phyloP scores from a whole-genome alignment of 2,113 vertebrate genomes.

The Tricholaema leucomelas region DNA sequence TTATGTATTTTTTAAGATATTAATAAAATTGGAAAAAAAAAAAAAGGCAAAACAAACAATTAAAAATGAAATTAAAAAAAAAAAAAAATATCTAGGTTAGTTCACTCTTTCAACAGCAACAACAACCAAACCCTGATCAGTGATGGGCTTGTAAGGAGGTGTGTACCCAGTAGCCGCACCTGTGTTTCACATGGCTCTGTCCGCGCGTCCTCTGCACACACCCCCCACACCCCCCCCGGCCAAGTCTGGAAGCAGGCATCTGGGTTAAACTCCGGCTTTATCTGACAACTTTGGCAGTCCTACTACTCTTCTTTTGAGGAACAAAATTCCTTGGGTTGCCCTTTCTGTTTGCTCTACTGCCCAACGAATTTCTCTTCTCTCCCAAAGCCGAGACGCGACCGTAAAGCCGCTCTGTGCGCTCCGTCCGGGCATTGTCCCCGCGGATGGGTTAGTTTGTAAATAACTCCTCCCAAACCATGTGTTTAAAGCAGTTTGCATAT shows the following conservation, averaged over 20 bases:
- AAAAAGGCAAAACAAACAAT: too few species aligned
- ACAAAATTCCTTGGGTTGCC: constrained; percentile 71
- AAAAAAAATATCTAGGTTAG: constrained; percentile 80
- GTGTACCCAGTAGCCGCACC: constrained; percentile 27
- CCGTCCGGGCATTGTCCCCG: constrained; percentile 81
- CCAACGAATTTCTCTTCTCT: constrained; percentile 71
- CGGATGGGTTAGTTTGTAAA: constrained; percentile 85
- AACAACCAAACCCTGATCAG: constrained; percentile 29
- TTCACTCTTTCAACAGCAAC: constrained; percentile 78
- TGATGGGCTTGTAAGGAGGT: constrained; percentile 68
- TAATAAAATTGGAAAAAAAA: constrained; percentile 84
- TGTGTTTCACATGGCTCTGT: constrained; percentile 26
- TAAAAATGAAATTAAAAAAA: too few species aligned
- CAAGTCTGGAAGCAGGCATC: constrained; percentile 62
- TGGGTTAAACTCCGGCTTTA: constrained; percentile 50
- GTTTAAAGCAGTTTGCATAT: constrained; percentile 93
- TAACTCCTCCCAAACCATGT: constrained; percentile 87
- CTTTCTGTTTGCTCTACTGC: constrained; percentile 76
- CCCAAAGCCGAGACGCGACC: constrained; percentile 77
- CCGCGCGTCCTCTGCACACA: constrained; percentile 27
- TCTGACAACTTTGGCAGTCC: constrained; percentile 80
- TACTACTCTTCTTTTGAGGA: constrained; percentile 74
- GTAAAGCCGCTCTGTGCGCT: constrained; percentile 71
- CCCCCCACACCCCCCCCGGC: too few species aligned
- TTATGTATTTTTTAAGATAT: constrained; percentile 94